Base-by-base conservation (phyloP, 1,140 invertebrate species). In the Hyphantria cunea region DNA sequence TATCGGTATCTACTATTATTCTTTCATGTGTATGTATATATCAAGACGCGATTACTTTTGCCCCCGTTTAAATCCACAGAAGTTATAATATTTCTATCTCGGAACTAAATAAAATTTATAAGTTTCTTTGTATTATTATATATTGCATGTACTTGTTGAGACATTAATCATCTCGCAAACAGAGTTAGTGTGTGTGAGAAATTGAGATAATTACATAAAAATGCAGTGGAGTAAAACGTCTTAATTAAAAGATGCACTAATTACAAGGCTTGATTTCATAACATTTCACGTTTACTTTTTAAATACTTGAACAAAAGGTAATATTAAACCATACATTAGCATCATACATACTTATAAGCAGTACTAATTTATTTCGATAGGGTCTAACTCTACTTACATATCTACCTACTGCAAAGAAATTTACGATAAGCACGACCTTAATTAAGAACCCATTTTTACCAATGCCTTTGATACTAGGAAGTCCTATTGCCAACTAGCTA, bases 341-440 rank as follows among this genome's bases (percentile, higher is more conserved):
- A 25, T 25, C 17, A 25, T 5, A 25, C 2, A 25, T 25, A 25
- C 1, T 25, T 3, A 25, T 3, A 25, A 5, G 17, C 17, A 25
- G 17, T 25, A 25, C 17, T 25, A 3, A 25, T 25, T 25, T 5
- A 25, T 25, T 3, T 25, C 17, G 17, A 25, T 25, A 25, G 17
- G 1, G 17, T 25, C 1, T 5, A 25, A 25, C 17, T 25, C 17
- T 1, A 25, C 17, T 25, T 25, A 25, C 1, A 25, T 25, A n/a
- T n/a, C n/a, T n/a, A n/a, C n/a, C n/a, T n/a, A n/a, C n/a, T n/a
- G n/a, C n/a, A n/a, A n/a, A n/a, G n/a, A n/a, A n/a, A n/a, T n/a
- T n/a, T n/a, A n/a, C n/a, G n/a, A n/a, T n/a, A n/a, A n/a, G n/a
- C 17, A 25, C 17, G 76, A 75, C 32, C 75, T 88, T 86, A 70